A percentile compares a stretch with the other conserved stretches of the same genome.
phyloP scores from a whole-genome alignment of 1,140 invertebrate species.

The Camponotus floridanus region DNA sequence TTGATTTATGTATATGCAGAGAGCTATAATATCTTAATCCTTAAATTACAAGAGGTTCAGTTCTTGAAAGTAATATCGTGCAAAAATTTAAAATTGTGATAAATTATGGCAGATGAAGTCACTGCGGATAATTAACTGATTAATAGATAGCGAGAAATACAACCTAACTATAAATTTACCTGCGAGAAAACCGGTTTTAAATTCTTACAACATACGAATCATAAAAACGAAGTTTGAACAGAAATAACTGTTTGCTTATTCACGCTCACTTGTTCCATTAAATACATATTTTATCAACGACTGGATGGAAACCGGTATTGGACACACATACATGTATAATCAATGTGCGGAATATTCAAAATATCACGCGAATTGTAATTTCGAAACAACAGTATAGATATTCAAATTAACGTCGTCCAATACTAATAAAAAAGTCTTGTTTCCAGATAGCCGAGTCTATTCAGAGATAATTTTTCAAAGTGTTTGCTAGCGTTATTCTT shows the following conservation, averaged over 20 bases:
- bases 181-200: constrained; percentile 38
- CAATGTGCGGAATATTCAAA: constrained; percentile 25
- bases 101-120: neutral
- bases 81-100: neutral
- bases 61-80: neutral
- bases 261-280: constrained; percentile 57
- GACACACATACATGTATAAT: constrained; percentile 19
- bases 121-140: constrained; percentile 29
- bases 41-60: neutral
- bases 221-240: constrained; percentile 33
- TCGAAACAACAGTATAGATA: constrained; percentile 30
- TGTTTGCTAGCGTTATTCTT: neutral
- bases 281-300: constrained; percentile 40
- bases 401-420: constrained; percentile 14
- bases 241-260: constrained; percentile 59
- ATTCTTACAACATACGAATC: constrained; percentile 42
- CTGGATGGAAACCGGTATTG: constrained; percentile 42
- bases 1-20: neutral
- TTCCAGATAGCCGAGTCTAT: neutral
- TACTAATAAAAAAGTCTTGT: neutral
- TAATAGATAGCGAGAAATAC: constrained; percentile 47
- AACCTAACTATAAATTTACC: constrained; percentile 25
- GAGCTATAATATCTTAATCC: constrained; percentile 1
- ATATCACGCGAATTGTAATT: constrained; percentile 40
- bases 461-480: neutral